Evolutionary conservation across 2,113 vertebrate genomes (phyloP).

Genomic region (Pelobates fuscus): DNA sequence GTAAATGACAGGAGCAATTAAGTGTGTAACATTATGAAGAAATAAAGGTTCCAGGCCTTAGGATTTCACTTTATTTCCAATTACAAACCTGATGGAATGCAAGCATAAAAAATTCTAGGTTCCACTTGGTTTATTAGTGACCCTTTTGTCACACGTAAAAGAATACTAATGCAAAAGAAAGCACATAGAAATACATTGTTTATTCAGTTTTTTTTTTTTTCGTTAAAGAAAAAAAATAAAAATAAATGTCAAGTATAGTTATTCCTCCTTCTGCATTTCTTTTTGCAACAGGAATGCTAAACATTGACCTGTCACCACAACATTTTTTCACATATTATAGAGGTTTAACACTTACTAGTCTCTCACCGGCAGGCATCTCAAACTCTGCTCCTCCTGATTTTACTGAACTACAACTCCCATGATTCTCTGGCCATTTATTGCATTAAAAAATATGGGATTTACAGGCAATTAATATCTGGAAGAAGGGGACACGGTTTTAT

Average conservation of each 20-base stretch:
- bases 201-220: slow-evolving; percentile 21
- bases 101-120: slow-evolving; percentile 45
- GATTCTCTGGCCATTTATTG: too few relatives aligned
- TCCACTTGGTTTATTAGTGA: slow-evolving; percentile 48
- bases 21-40: slow-evolving; percentile 55
- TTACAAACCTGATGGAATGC: slow-evolving; percentile 52
- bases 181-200: slow-evolving; percentile 23
- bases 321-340: too few relatives aligned
- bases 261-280: not conserved
- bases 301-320: too few relatives aligned
- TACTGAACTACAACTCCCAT: too few relatives aligned
- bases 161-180: slow-evolving; percentile 27
- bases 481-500: too few relatives aligned
- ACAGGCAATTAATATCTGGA: too few relatives aligned
- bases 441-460: too few relatives aligned
- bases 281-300: not conserved
- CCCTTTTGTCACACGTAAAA: slow-evolving; percentile 46
- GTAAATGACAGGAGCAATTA: slow-evolving; percentile 60
- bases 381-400: too few relatives aligned
- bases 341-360: too few relatives aligned
- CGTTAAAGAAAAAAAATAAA: slow-evolving; percentile 7
- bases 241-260: slow-evolving; percentile 12
- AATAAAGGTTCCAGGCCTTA: slow-evolving; percentile 52
- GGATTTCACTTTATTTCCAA: slow-evolving; percentile 60
- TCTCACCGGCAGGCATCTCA: too few relatives aligned